Conservation (phyloP, 2,797 vertebrate species). For the Urocyon cinereoargenteus region DNA sequence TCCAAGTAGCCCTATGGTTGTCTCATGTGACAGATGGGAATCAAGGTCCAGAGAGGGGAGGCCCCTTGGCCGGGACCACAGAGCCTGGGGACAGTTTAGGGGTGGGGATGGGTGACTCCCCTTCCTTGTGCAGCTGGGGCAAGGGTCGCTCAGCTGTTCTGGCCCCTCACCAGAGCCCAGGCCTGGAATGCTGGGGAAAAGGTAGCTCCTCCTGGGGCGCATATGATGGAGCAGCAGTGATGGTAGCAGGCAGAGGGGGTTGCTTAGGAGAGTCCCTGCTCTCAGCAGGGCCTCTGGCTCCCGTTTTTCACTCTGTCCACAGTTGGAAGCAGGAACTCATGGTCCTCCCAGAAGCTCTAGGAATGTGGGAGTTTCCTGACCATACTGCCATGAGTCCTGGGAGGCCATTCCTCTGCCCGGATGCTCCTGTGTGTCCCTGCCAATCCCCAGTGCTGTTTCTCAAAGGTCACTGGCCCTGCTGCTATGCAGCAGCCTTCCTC, state of each 20-base stretch:
- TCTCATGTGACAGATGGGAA: not conserved
- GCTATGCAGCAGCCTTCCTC: no score
- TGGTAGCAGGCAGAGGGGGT: rapidly evolving
- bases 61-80: rapidly evolving
- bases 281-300: not conserved
- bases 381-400: not conserved
- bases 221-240: not conserved
- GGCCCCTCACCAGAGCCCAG: not conserved
- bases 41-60: not conserved
- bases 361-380: not conserved
- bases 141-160: not conserved
- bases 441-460: not conserved
- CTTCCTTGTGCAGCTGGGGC: not conserved
- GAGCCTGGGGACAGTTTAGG: not conserved
- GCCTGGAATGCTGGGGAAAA: no score
- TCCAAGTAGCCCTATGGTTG: not conserved
- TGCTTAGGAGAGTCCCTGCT: not conserved
- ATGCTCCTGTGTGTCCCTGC: no score
- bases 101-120: rapidly evolving
- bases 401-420: rapidly evolving
- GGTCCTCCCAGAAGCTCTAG: not conserved
- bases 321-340: not conserved
- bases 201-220: no score
- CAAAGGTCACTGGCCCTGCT: not conserved
- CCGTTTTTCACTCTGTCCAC: not conserved